phyloP scores from a whole-genome alignment of 2,113 vertebrate species.

The Macrotus californicus region DNA sequence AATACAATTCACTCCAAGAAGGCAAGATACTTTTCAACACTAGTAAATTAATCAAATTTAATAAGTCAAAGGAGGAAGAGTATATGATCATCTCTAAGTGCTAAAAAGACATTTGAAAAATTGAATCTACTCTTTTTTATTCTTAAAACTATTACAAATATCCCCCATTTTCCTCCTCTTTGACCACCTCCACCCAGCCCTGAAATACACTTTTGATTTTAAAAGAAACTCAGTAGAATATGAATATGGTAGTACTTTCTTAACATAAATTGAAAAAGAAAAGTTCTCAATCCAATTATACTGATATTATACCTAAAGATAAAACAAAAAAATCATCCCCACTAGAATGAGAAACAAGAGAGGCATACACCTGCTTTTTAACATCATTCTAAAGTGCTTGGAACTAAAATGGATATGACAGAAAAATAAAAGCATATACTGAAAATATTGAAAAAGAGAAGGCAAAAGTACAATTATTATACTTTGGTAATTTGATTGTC shows the following conservation, averaged over 20 bases:
- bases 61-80: neutral
- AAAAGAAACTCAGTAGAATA: neutral
- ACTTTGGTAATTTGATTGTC: neutral
- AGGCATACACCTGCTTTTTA: neutral
- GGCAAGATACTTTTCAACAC: neutral
- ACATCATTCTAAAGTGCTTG: neutral
- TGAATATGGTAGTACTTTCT: neutral
- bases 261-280: neutral
- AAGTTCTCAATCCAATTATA: neutral
- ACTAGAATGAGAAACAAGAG: conserved; percentile 5
- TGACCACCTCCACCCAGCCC: no score
- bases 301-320: neutral
- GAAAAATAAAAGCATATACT: neutral
- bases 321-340: neutral
- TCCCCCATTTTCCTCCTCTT: no score
- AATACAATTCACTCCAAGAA: neutral
- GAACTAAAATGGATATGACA: neutral
- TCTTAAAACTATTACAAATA: no score
- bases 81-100: neutral
- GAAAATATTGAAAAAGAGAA: neutral
- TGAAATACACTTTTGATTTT: neutral
- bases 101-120: neutral
- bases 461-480: neutral
- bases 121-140: neutral
- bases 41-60: neutral